These are phyloP conservation scores for Pygmarrhopalites habei DNA, from an alignment of 1,140 invertebrate genomes.

Conservation along the genomic window DNA sequence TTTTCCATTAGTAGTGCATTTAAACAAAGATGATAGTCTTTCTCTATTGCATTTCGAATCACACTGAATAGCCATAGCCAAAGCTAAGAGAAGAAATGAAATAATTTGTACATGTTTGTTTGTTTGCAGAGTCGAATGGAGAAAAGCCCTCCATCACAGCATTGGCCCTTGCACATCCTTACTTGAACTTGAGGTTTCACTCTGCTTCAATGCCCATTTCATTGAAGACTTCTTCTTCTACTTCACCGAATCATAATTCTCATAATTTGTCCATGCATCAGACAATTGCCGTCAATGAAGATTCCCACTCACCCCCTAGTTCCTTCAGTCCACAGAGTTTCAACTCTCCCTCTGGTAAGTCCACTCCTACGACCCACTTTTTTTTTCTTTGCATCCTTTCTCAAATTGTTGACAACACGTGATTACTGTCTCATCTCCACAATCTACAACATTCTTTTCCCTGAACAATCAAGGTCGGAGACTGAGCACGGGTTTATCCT, in stretches of 20 bases:
- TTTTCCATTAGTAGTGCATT: too few species aligned
- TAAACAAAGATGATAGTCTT: too few species aligned
- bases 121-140: slow-evolving; percentile 27
- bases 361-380: too few species aligned
- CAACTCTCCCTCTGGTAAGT: slow-evolving; percentile 26
- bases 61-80: too few species aligned
- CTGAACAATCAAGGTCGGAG: slow-evolving; percentile 25
- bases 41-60: too few species aligned
- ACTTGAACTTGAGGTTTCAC: slow-evolving; percentile 37
- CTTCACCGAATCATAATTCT: slow-evolving; percentile 8
- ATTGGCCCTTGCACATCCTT: slow-evolving; percentile 34
- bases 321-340: slow-evolving; percentile 35
- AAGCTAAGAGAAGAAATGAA: too few species aligned
- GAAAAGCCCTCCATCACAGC: slow-evolving; percentile 31
- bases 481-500: slow-evolving; percentile 59
- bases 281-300: slow-evolving; percentile 20
- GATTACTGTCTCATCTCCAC: too few species aligned
- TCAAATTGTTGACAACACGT: too few species aligned
- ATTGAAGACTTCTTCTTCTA: slow-evolving; percentile 27
- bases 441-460: too few species aligned
- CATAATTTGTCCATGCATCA: slow-evolving; percentile 27
- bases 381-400: too few species aligned
- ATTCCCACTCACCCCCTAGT: slow-evolving; percentile 28
- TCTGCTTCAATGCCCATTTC: slow-evolving; percentile 38
- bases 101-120: too few species aligned